Base-by-base conservation (phyloP, 1,140 invertebrate species). In the Drosophila lacteicornis region DNA sequence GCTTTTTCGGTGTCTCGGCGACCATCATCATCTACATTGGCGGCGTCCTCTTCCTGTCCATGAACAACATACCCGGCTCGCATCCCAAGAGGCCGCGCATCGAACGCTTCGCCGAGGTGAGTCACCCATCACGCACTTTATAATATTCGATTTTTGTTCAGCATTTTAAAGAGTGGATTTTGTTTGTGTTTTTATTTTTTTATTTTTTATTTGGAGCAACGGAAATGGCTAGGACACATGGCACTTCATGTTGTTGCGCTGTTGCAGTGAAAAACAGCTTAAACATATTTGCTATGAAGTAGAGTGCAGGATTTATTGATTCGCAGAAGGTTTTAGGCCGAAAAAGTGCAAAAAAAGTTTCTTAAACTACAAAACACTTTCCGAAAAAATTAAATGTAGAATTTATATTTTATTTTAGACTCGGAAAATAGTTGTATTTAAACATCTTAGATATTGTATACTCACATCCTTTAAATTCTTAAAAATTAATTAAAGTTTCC, bases 21-120 rank as follows among this genome's bases (percentile, higher is more conserved):
- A 88, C 94, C 65, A 91, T 94, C 65, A 88, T 93, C 71, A 84
- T 94, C 46, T 95, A 95, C 80, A 91, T 95, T 67, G 92, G 92
- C 53, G 94, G 94, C 43, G 94, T 94, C 15, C 82, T 95, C 15
- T 91, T 95, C 68, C 91, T 95, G 33, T 94, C 94, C 47, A 93
- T 94, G 36, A 93, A 94, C 57, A 94, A 94, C 70, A 87, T 95
- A 43, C 94, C 94, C 68, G 94, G 94, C 63, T 91, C 94, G 56
- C 87, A 91, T 79, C 91, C 84, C 66, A 91, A 85, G 83, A 81
- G 81, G 56, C 73, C 71, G 43, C 78, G 75, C 49, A 88, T 78
- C 71, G 82, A 83, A 50, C 79, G 83, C 22, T 91, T 88, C 49
- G 80, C 88, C 56, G 84, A 92, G 83, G 91, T 93, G 79, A 78